Evolutionary conservation across 2,797 vertebrate species (phyloP), one percentile per base, ranked within the genome.

Genomic region (Chaetophractus vellerosus): DNA sequence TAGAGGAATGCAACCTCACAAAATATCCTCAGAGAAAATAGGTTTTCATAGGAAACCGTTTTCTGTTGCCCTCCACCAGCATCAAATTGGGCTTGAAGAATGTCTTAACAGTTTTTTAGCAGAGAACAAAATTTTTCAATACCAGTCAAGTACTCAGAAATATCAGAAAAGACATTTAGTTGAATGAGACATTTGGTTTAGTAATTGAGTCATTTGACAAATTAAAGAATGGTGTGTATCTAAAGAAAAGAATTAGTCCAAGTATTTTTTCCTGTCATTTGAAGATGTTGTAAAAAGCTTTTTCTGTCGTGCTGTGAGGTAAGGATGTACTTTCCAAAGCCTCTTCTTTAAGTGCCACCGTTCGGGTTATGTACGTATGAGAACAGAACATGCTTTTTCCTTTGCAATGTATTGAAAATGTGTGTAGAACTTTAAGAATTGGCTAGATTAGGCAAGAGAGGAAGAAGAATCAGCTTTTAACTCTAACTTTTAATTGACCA

Each of bases 161-260:
- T 95, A 87, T 74, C 64, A 59, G 61, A 82, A 59, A 95, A 93
- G 23, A 59, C 41, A 66, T 55, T 57, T 36, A 26, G 26, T 72
- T 76, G 59, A 50, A 86, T 91, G 80, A 87, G 33, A 66, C 45
- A 36, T 68, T 33, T 33, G 33, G 28, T 84, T 52, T 48, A 33
- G 23, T 55, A 71, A 38, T 23, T 90, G 64, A 88, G 28, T 94
- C 19, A 59, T 86, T 79, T 75, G 55, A 86, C 50, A 71, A 74
- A 80, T 21, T 92, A n/a, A 75, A 96, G 83, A 82, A 52, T 68
- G 7, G 0, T 45, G 23, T 90, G 33, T 33, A 59, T 63, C 55
- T 57, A 45, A 78, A 78, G 71, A 96, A 75, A 88, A 84, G 48
- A 76, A 87, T 64, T 33, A 86, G 48, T 14, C 9, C 18, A 33